Conservation (phyloP, 2,113 vertebrate genomes). For the Artemisiospiza belli region DNA sequence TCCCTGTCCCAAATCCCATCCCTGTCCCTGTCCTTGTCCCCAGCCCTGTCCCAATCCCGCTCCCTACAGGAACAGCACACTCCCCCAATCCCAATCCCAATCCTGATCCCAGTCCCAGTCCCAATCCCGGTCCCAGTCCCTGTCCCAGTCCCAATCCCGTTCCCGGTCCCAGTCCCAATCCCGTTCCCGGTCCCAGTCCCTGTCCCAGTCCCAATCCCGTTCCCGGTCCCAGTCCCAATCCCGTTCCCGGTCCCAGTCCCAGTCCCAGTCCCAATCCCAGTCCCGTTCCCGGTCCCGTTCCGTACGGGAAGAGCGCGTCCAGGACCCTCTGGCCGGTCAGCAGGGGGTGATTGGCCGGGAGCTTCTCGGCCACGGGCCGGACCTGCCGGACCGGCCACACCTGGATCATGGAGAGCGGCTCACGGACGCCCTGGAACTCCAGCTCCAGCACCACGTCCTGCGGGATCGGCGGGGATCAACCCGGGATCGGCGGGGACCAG, state of each 20-base stretch:
- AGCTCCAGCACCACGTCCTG: not conserved
- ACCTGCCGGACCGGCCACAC: not conserved
- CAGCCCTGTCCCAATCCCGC: no score
- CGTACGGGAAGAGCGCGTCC: not conserved
- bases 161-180: not conserved
- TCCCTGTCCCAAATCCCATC: no score
- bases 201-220: accelerated
- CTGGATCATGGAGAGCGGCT: not conserved
- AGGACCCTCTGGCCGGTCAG: not conserved
- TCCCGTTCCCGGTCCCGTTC: not conserved
- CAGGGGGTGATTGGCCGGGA: not conserved
- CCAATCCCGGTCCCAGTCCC: no score
- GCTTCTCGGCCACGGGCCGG: not conserved
- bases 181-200: not conserved
- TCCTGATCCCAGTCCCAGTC: not conserved
- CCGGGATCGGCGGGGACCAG: not conserved
- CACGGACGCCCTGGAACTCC: not conserved
- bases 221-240: not conserved
- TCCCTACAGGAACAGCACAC: not conserved
- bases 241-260: no score
- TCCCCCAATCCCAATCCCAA: accelerated
- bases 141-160: accelerated
- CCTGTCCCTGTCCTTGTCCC: no score
- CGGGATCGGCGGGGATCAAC: not conserved
- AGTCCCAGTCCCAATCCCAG: accelerated